Evolutionary conservation across 1,140 invertebrate genomes (phyloP), one percentile per base, ranked within the genome.

Genomic region (Drosophila sp.): DNA sequence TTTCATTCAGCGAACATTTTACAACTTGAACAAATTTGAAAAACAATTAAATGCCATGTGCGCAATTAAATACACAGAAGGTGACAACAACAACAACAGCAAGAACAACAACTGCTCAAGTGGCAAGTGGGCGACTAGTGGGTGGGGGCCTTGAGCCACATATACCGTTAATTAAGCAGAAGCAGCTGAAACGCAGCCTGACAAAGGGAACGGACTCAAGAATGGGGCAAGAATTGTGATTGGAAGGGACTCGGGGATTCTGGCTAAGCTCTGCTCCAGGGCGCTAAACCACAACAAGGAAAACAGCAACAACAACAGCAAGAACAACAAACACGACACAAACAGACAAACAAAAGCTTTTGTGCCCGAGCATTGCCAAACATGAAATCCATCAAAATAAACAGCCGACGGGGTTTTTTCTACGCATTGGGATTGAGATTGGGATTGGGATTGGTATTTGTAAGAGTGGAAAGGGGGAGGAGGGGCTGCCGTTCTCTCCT

Each of bases 1-100:
- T 72, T 76, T 71, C 66, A 61, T 64, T 74, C 72, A 70, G 74
- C 62, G 74, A 72, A 79, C 80, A 79, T 76, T 86, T 80, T 80
- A 87, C 83, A 87, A 79, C 69, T 89, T 74, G 83, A 89, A 81
- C 83, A 89, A 89, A 89, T 89, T 89, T 89, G 83, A 89, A 89
- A 89, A 89, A 89, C 84, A 89, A 89, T 89, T 89, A 89, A 89
- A 89, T 89, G 80, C 84, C 84, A 89, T 89, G 84, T 80, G 84
- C 84, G 84, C 80, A 89, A 89, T 89, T 89, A 89, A 89, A 81
- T 89, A 76, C 84, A 89, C 84, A 79, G 89, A 87, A 89, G 84
- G 84, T 89, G 84, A 80, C 84, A 84, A 82, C 82, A 82, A 80
- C 71, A 69, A 48, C 65, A 61, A 3, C 45, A 38, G 54, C 58